Base-by-base conservation (phyloP, 2,797 vertebrate genomes). In the Cygnus olor region DNA sequence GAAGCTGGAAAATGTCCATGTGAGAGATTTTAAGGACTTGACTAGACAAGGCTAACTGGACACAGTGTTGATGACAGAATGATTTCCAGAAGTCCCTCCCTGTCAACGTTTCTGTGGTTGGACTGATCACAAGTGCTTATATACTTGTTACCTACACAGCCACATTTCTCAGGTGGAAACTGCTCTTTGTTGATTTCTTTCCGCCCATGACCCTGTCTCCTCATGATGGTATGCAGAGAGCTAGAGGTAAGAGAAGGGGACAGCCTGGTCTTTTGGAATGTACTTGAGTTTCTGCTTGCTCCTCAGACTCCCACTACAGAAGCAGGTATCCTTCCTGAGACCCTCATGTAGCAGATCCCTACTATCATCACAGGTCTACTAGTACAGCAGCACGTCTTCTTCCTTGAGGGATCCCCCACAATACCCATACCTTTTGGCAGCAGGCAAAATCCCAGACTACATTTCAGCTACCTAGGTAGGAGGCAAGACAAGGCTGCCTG, bases 351-450 rank as follows among this genome's bases (percentile, higher is more conserved):
- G 40, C 2, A 1, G n/a, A n/a, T 25, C 45, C 10, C 9, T 21
- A 36, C 28, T 11, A 8, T 49, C 28, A 34, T 4, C 0, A 0
- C 6, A 56, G 28, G 32, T 24, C 66, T 49, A 27, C 30, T 70
- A 76, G 42, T 28, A n/a, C 24, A 78, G 21, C 54, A 63, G n/a
- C 21, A 25, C 8, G 5, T 36, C 16, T n/a, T 19, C n/a, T 53
- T 56, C 32, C 58, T 27, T 42, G 21, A 51, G 61, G 6, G 11
- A 63, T 0, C 12, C 25, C 5, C 25, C 21, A 7, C 1, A 1
- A 44, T 28, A 58, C 58, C 34, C 12, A 20, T n/a, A 14, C 30
- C 24, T 64, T 61, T 56, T 30, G 28, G 53, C 34, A 66, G 60
- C 47, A 51, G 53, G 34, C 15, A 77, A 27, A 80, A 82, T 14